phyloP scores from a whole-genome alignment of 2,888 invertebrate genomes.

The Drosophila birchii region DNA sequence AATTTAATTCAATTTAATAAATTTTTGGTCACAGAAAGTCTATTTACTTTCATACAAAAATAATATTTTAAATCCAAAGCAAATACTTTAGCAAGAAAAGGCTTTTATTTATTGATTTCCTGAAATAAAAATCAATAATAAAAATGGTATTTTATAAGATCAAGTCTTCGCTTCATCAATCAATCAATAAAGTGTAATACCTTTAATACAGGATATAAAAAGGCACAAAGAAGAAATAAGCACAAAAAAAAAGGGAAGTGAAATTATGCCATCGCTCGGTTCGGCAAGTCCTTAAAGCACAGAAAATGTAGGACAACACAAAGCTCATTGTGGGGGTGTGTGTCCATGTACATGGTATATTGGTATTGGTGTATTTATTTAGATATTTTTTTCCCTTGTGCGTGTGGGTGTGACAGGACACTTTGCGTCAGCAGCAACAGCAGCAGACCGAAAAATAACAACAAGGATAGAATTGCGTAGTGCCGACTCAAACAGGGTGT shows the following conservation, averaged over 20 bases:
- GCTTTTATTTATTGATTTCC: too few relatives aligned
- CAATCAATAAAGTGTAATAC: not conserved
- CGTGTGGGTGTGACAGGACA: conserved; percentile 66
- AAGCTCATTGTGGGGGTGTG: conserved; percentile 63
- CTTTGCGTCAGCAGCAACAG: conserved; percentile 71
- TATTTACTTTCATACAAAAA: too few relatives aligned
- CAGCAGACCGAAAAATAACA: conserved; percentile 45
- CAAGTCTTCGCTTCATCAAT: not conserved
- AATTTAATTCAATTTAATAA: too few relatives aligned
- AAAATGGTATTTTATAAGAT: not conserved
- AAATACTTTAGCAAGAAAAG: too few relatives aligned
- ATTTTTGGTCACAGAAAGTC: too few relatives aligned
- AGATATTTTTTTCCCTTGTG: not conserved
- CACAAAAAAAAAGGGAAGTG: conserved; percentile 35
- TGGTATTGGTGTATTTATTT: conserved; percentile 20
- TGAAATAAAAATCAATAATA: not conserved
- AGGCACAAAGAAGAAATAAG: not conserved
- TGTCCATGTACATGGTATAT: not conserved
- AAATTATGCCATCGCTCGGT: conserved; percentile 69
- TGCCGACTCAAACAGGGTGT: conserved; percentile 40
- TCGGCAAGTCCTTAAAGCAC: conserved; percentile 64
- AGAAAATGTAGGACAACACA: conserved; percentile 66
- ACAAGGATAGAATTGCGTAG: conserved; percentile 56
- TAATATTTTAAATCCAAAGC: too few relatives aligned
- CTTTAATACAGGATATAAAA: conserved; percentile 1